A percentile compares a stretch with the other conserved stretches of the same genome.
phyloP scores from a whole-genome alignment of 2,113 vertebrate genomes.

The Crotalus tigris region DNA sequence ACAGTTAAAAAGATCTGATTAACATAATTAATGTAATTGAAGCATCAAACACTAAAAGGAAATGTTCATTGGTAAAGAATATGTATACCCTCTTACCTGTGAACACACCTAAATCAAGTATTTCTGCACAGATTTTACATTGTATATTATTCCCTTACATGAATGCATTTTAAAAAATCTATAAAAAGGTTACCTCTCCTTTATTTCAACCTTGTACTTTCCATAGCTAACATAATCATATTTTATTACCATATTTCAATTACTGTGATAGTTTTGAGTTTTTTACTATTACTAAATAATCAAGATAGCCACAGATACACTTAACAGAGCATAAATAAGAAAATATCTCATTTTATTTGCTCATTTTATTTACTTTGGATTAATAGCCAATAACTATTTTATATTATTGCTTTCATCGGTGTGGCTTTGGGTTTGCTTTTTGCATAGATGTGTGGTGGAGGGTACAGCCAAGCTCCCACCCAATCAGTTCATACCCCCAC shows the following conservation, averaged over 20 bases:
- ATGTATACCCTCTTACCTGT: background rate
- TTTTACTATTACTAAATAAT: background rate
- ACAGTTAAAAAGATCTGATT: conserved; percentile 9
- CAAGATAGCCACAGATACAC: background rate
- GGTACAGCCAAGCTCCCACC: too few species aligned
- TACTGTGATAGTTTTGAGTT: background rate
- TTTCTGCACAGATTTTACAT: background rate
- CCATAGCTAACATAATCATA: background rate
- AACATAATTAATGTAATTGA: background rate
- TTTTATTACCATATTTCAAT: background rate
- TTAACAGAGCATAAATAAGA: background rate
- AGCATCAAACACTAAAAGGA: background rate
- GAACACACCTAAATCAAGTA: background rate
- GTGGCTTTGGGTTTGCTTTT: too few species aligned
- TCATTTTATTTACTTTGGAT: background rate
- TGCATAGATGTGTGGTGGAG: too few species aligned
- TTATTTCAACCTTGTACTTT: background rate
- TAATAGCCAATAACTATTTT: background rate
- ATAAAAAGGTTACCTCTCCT: background rate
- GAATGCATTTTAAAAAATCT: background rate
- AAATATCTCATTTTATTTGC: background rate
- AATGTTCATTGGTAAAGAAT: background rate
- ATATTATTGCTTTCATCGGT: background rate
- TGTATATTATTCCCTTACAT: background rate
- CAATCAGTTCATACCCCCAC: too few species aligned